phyloP scores from a whole-genome alignment of 2,888 invertebrate species.

The Sinhomidia bicolor region DNA sequence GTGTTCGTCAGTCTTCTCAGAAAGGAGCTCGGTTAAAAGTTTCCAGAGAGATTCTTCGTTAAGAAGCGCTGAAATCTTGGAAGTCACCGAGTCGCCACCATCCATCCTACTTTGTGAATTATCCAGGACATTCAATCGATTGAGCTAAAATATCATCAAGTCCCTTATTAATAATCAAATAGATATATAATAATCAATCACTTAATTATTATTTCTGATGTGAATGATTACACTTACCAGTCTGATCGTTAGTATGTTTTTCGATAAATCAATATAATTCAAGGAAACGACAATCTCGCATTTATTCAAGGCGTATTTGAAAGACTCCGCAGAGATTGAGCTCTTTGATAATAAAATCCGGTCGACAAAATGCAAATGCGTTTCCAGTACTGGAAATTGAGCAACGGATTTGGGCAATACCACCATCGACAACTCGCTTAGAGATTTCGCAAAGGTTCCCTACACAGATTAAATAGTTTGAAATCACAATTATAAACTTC shows the following conservation, averaged over 20 bases:
- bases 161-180: too few species aligned
- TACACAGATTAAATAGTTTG: not conserved
- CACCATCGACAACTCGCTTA: slow-evolving; percentile 20
- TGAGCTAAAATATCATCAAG: too few species aligned
- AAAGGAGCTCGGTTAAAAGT: slow-evolving; percentile 17
- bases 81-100: not conserved
- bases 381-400: slow-evolving; percentile 35
- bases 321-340: not conserved
- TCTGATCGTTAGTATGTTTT: slow-evolving; percentile 41
- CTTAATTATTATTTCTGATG: not conserved
- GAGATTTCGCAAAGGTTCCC: slow-evolving; percentile 5
- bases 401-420: not conserved
- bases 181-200: not conserved
- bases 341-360: slow-evolving; percentile 7
- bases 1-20: not conserved
- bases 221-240: not conserved
- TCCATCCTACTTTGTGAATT: not conserved
- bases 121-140: not conserved
- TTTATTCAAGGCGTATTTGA: slow-evolving; percentile 19
- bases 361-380: slow-evolving; percentile 40
- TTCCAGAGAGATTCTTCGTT: slow-evolving; percentile 24
- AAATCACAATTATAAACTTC: not conserved
- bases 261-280: not conserved
- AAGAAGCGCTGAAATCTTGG: not conserved
- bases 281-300: slow-evolving; percentile 9